Evolutionary conservation across 2,797 vertebrate genomes (phyloP).

Genomic region (Lateolabrax maculatus): DNA sequence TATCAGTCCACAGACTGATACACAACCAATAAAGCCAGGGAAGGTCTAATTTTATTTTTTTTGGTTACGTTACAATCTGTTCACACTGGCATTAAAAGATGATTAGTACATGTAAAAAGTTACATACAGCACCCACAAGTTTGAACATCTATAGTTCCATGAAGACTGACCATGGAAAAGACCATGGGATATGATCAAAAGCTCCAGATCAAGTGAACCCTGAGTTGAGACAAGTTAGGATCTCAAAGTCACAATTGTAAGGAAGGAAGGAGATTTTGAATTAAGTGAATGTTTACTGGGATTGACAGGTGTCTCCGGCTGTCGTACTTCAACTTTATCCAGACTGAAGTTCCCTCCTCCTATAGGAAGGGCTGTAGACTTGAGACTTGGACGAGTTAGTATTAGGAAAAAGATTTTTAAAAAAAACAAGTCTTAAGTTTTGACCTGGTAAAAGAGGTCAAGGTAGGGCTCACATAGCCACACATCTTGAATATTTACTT

Average conservation of each 20-base stretch:
- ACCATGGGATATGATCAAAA: not conserved
- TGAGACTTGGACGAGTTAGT: not conserved
- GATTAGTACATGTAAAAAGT: too few species aligned
- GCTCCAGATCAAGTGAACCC: not conserved
- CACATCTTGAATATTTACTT: not conserved
- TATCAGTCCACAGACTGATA: too few species aligned
- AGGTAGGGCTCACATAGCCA: not conserved
- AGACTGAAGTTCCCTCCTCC: too few species aligned
- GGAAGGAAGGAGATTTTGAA: too few species aligned
- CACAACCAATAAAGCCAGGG: too few species aligned
- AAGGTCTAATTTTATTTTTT: too few species aligned
- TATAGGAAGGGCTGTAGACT: not conserved
- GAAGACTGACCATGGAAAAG: not conserved
- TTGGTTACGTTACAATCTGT: too few species aligned
- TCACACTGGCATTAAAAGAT: too few species aligned
- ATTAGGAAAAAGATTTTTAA: not conserved
- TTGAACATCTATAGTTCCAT: not conserved
- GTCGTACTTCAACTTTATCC: too few species aligned
- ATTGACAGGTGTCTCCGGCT: not conserved
- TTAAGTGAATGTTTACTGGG: not conserved
- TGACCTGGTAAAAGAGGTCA: not conserved
- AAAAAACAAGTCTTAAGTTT: not conserved
- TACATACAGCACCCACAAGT: too few species aligned
- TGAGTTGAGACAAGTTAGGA: not conserved
- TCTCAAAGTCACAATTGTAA: not conserved